Conservation (phyloP, 2,888 invertebrate genomes). For the Pandemis heparana region DNA sequence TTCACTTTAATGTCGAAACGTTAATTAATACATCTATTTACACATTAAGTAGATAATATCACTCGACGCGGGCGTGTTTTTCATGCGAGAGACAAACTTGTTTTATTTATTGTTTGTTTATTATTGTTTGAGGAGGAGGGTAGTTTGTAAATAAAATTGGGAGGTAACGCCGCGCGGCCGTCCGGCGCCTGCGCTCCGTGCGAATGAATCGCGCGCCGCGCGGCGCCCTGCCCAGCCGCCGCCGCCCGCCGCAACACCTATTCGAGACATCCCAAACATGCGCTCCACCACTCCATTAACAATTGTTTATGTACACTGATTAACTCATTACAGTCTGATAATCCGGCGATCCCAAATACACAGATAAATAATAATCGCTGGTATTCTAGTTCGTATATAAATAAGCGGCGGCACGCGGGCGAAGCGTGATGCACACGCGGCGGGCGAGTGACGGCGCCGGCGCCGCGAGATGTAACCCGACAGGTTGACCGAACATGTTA, state of each 20-base stretch:
- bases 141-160: conserved; percentile 52
- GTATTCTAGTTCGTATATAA: conserved; percentile 64
- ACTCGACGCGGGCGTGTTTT: conserved; percentile 60
- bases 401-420: conserved; percentile 65
- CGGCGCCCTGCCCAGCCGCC: conserved; percentile 54
- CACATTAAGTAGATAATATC: conserved; percentile 70
- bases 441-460: conserved; percentile 63
- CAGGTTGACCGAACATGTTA: conserved; percentile 46
- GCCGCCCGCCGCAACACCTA: conserved; percentile 60
- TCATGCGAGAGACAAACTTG: conserved; percentile 40
- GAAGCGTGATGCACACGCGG: conserved; percentile 74
- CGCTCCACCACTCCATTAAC: conserved; percentile 57
- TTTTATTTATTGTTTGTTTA: conserved; percentile 45
- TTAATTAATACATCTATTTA: conserved; percentile 63
- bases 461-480: conserved; percentile 49
- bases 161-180: conserved; percentile 59
- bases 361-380: conserved; percentile 31
- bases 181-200: conserved; percentile 67
- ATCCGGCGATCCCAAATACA: conserved; percentile 56
- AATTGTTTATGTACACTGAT: conserved; percentile 62
- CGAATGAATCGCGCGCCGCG: conserved; percentile 64
- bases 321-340: conserved; percentile 58
- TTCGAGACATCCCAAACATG: conserved; percentile 66
- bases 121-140: conserved; percentile 54
- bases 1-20: conserved; percentile 60